Conservation (phyloP, 2,888 invertebrate genomes). For the Loripinus fragilis region DNA sequence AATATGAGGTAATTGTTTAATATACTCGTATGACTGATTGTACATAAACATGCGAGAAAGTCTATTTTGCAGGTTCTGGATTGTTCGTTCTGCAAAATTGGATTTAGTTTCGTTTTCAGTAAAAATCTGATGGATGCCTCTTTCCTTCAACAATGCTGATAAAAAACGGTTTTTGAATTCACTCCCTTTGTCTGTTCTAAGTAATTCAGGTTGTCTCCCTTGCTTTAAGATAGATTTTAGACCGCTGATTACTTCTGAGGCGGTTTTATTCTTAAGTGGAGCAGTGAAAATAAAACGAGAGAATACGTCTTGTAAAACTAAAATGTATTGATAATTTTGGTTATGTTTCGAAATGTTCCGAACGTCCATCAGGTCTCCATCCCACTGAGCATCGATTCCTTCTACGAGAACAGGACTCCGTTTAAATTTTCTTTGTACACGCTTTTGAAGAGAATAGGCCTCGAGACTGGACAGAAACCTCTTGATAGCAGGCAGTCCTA, state of each 20-base stretch:
- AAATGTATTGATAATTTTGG: neutral
- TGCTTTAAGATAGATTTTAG: neutral
- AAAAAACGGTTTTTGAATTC: constrained; percentile 38
- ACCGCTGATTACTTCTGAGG: neutral
- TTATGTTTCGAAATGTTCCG: neutral
- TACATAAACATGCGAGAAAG: too few species aligned
- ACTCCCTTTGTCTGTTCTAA: constrained; percentile 27
- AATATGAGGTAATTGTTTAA: too few species aligned
- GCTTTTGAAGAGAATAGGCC: neutral
- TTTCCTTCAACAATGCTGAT: constrained; percentile 18
- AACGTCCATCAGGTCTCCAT: neutral
- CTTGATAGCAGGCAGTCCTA: neutral
- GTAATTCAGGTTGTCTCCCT: constrained; percentile 21
- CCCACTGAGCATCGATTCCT: neutral
- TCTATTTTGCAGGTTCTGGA: constrained; percentile 24
- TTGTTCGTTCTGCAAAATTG: constrained; percentile 31
- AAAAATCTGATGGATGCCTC: constrained; percentile 8
- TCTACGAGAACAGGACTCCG: neutral
- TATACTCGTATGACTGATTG: too few species aligned
- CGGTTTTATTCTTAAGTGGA: neutral
- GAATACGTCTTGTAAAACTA: neutral
- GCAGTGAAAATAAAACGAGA: neutral
- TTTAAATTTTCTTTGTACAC: neutral
- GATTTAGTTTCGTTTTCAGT: constrained; percentile 43
- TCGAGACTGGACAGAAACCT: neutral